These are phyloP conservation scores for Calonectris borealis DNA, from an alignment of 2,113 vertebrate genomes.

Conservation along the genomic window DNA sequence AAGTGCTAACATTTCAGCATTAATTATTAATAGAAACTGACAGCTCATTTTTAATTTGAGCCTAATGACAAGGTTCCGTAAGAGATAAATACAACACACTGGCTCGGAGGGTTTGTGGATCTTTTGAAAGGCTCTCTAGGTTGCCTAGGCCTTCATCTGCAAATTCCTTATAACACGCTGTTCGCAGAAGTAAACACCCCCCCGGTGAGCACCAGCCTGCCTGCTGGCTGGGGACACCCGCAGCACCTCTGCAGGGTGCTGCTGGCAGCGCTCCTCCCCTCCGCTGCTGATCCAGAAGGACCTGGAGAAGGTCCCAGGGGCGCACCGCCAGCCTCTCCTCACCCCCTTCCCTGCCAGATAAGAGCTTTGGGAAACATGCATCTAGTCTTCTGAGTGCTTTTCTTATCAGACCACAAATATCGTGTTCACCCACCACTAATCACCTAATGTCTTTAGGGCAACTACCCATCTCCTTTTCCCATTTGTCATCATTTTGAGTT, in stretches of 20 bases:
- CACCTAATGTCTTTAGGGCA: background rate
- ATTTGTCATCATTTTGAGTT: background rate
- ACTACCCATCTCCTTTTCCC: background rate
- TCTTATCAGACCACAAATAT: background rate
- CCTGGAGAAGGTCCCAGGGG: background rate
- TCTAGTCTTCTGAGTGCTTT: background rate
- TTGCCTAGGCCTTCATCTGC: constrained; percentile 4
- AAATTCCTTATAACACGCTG: background rate
- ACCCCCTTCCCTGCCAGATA: background rate
- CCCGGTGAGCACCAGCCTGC: background rate
- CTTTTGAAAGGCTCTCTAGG: constrained; percentile 28
- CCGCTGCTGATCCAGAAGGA: background rate
- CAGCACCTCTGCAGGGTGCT: background rate
- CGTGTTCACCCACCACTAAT: background rate
- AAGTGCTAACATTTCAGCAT: constrained; percentile 73
- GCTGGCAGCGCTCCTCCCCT: background rate
- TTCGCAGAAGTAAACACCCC: background rate
- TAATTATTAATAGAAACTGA: constrained; percentile 80
- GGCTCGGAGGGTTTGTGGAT: background rate
- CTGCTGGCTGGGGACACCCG: background rate
- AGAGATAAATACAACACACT: constrained; percentile 68
- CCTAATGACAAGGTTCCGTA: constrained; percentile 74
- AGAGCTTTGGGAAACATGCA: background rate
- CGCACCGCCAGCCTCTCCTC: background rate
- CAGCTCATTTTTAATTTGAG: constrained; percentile 77